These are phyloP conservation scores for Pachyramphus minor DNA, from an alignment of 2,113 vertebrate species.

Conservation along the genomic window DNA sequence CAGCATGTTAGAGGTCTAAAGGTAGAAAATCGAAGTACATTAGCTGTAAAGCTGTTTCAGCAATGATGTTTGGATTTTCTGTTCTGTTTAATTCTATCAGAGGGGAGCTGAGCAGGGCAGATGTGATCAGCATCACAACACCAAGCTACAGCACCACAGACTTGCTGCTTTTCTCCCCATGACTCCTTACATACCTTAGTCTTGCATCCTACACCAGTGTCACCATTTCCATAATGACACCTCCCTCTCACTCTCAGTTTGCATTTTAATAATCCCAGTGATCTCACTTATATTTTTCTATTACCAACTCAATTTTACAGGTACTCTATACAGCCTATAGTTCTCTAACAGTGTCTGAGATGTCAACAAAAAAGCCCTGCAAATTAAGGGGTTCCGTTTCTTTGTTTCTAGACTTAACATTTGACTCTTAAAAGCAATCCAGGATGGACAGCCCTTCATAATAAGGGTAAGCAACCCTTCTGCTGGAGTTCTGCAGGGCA, in stretches of 20 bases:
- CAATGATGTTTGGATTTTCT: background rate
- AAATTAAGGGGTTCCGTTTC: background rate
- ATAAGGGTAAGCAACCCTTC: background rate
- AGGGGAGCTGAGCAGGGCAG: background rate
- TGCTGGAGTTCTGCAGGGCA: background rate
- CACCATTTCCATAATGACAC: background rate
- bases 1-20: background rate
- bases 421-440: background rate
- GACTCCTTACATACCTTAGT: background rate
- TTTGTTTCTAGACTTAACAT: background rate
- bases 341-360: background rate
- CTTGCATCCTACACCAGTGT: background rate
- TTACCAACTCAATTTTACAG: background rate
- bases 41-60: background rate
- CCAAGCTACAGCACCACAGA: background rate
- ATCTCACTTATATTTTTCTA: background rate
- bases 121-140: background rate
- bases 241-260: background rate
- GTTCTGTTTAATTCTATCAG: background rate
- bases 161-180: background rate
- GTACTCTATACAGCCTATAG: background rate
- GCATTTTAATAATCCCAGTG: background rate
- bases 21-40: background rate
- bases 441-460: background rate
- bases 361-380: background rate